Evolutionary conservation across 2,797 vertebrate genomes (phyloP), one percentile per base, ranked within the genome.

Genomic region (Cossypha polioptera): DNA sequence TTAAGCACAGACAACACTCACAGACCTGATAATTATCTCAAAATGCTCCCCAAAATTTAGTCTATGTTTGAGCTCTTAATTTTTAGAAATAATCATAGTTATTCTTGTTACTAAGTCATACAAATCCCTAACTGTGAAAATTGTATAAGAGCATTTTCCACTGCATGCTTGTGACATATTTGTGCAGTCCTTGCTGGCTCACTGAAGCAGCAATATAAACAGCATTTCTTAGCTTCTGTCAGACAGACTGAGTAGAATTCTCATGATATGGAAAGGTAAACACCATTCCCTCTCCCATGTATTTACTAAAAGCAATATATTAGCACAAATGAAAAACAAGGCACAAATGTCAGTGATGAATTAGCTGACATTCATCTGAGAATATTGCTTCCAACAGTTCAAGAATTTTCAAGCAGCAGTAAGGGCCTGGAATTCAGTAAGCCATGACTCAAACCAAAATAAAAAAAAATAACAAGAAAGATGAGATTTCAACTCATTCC

Each of bases 201-300:
- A 71, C 48, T 89, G 86, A 38, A 94, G 92, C 92, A 94, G 84
- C 91, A 93, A 91, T 35, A 81, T n/a, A 94, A 93, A 91, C 48
- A 92, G 42, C n/a, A 67, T 83, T 89, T 87, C 86, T 85, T 58
- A 4, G 55, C 25, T 80, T 54, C 33, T 58, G 74, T 75, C 88
- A 76, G 38, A 43, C 0, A 79, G 54, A 45, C 69, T 25, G 76
- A 89, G 51, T 14, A 48, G 40, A 11, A 50, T 71, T 69, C 57
- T 91, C 78, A 57, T 33, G 72, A 61, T 61, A 71, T 22, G 48
- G 87, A 67, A 95, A 86, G 84, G 82, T 74, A 94, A 96, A 90
- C 85, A 71, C 59, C 45, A 51, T 55, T 93, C 59, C 68, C 59
- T 71, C 83, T 21, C 53, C 63, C 35, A 19, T 36, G 14, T 51